Evolutionary conservation across 2,888 invertebrate genomes (phyloP).

Genomic region (Thysanoteuthis rhombus): DNA sequence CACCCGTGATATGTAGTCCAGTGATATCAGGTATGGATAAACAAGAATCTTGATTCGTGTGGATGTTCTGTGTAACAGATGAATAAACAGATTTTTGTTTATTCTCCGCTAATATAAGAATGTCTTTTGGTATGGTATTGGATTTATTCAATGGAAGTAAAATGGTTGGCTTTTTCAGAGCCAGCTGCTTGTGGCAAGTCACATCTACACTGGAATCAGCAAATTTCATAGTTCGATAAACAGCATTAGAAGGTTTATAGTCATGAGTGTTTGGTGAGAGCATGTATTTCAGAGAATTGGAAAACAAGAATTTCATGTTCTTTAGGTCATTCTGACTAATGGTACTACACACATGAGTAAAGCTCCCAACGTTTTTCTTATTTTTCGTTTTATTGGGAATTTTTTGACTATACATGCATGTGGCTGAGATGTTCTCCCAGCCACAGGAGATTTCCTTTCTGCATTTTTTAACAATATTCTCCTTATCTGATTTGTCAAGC

Average conservation of each 20-base stretch:
- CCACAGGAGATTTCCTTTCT: neutral
- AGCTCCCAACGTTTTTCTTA: neutral
- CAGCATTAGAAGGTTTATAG: neutral
- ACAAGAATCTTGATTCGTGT: neutral
- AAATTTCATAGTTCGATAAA: neutral
- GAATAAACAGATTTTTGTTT: neutral
- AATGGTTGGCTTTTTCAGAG: neutral
- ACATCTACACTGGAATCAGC: neutral
- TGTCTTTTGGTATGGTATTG: neutral
- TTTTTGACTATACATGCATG: neutral
- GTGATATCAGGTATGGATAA: neutral
- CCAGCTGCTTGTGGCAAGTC: too few relatives aligned
- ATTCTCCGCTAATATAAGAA: neutral
- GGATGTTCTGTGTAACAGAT: neutral
- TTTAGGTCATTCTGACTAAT: neutral
- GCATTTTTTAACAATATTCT: neutral
- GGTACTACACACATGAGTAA: neutral
- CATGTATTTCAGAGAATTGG: neutral
- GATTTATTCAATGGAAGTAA: slow-evolving; percentile 22
- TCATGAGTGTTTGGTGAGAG: neutral
- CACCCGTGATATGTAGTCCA: neutral
- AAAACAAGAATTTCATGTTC: slow-evolving; percentile 12
- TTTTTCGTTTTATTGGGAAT: neutral
- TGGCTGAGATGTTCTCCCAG: neutral
- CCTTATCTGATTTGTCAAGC: neutral